Percentiles rank a stretch among this genome's conserved stretches.
These are phyloP conservation scores for Pristiophorus japonicus DNA, from an alignment of 2,113 vertebrate species.

Conservation along the genomic window DNA sequence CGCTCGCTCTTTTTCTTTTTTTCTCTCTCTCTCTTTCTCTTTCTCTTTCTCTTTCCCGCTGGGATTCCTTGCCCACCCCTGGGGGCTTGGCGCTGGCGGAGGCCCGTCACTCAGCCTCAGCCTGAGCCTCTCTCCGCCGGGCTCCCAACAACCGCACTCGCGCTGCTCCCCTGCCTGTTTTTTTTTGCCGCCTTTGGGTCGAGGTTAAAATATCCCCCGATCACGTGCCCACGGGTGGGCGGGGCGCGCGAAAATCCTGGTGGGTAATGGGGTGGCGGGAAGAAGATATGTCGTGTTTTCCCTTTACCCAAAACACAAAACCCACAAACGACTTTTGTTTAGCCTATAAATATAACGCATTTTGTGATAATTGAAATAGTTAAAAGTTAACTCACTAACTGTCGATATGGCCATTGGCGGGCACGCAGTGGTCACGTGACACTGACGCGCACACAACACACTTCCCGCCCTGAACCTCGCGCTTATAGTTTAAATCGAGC, in stretches of 20 bases:
- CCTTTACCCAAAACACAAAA: background rate
- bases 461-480: background rate
- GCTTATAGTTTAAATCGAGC: background rate
- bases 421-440: background rate
- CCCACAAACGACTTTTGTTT: background rate
- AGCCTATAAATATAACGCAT: background rate
- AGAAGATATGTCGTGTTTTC: background rate
- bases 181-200: constrained; percentile 25
- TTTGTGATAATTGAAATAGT: background rate
- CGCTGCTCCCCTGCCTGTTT: background rate
- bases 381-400: background rate
- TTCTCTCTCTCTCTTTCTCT: too few species aligned
- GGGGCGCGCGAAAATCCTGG: background rate
- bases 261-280: background rate
- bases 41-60: background rate
- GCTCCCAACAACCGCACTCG: too few species aligned
- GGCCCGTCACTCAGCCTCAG: background rate
- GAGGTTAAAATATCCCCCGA: background rate
- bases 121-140: too few species aligned
- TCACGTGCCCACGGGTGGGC: background rate
- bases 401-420: background rate
- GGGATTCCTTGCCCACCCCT: background rate
- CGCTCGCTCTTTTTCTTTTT: too few species aligned
- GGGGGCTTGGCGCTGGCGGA: constrained; percentile 40
- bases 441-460: background rate